Base-by-base conservation (phyloP, 2,888 invertebrate species). In the Heliconius charithonia region DNA sequence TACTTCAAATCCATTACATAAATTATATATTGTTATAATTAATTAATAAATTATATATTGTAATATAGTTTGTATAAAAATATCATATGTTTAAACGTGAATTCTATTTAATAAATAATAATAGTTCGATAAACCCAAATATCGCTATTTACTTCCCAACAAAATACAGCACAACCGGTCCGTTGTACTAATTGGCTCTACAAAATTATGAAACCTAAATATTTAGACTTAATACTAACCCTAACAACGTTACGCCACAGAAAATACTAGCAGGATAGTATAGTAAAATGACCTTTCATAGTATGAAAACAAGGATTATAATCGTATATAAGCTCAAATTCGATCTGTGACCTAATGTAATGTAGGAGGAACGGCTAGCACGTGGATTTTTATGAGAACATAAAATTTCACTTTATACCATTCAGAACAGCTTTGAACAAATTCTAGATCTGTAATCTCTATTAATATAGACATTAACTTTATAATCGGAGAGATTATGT, bases 351-450 rank as follows among this genome's bases (percentile, higher is more conserved):
- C 74, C 67, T 74, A 74, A 79, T 71, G 66, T 80, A 75, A 73
- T 51, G 29, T 65, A 70, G 67, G 63, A 71, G 29, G 74, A 77
- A 67, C 78, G 82, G 82, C 83, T 84, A 85, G 83, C 86, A 86
- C 87, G 87, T 87, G 86, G 87, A 89, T 89, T 91, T 92, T 90
- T 90, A 92, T 87, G 89, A 84, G 85, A 85, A 86, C 87, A 89
- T 92, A 90, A 92, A 92, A 91, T 92, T 92, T 92, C 90, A 90
- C 90, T 92, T 91, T 85, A 86, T 85, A 85, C 84, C 84, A 83
- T 73, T 77, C 56, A 59, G 84, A 83, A 80, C 85, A 78, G 29
- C 66, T 66, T 76, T 59, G 51, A 69, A 25, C 32, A 73, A 69
- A 41, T 27, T 66, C 25, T 66, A 56, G 66, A 32, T 75, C 56